These are phyloP conservation scores for Periophthalmodon schlosseri DNA, from an alignment of 2,113 vertebrate species.

Conservation along the genomic window DNA sequence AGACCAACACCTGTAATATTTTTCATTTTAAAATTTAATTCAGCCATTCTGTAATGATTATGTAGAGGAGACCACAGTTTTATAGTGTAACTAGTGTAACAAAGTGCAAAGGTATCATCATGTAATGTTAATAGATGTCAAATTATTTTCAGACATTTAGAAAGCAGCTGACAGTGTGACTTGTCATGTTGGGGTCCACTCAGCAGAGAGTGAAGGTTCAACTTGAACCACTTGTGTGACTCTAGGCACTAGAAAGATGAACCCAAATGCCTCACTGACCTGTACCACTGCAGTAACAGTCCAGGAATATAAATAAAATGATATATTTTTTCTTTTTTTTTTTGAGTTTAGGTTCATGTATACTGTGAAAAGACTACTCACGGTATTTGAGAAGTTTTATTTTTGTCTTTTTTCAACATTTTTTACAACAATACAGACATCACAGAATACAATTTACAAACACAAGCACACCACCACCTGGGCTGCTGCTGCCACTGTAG, in stretches of 20 bases:
- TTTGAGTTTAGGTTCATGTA: no score
- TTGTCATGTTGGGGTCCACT: no score
- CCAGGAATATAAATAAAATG: no score
- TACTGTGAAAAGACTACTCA: constrained; percentile 43
- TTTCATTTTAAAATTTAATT: not conserved
- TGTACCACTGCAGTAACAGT: no score
- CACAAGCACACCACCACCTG: constrained; percentile 80
- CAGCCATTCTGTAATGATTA: no score
- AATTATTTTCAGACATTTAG: constrained; percentile 94
- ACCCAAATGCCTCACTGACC: no score
- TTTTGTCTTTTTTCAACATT: constrained; percentile 68
- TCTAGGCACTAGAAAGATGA: no score
- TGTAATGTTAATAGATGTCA: constrained; percentile 89
- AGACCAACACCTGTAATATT: not conserved
- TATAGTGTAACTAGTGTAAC: not conserved
- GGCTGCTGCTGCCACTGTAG: constrained; percentile 64
- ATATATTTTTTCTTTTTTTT: no score
- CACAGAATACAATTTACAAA: constrained; percentile 86
- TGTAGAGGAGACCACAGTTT: no score
- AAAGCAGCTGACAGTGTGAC: constrained; percentile 81
- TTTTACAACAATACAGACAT: constrained; percentile 83
- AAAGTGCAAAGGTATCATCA: constrained; percentile 70
- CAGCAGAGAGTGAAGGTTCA: no score
- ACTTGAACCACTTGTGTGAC: no score
- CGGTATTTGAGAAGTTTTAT: constrained; percentile 70